Conservation (phyloP, 2,888 invertebrate species). For the Sipha maydis region DNA sequence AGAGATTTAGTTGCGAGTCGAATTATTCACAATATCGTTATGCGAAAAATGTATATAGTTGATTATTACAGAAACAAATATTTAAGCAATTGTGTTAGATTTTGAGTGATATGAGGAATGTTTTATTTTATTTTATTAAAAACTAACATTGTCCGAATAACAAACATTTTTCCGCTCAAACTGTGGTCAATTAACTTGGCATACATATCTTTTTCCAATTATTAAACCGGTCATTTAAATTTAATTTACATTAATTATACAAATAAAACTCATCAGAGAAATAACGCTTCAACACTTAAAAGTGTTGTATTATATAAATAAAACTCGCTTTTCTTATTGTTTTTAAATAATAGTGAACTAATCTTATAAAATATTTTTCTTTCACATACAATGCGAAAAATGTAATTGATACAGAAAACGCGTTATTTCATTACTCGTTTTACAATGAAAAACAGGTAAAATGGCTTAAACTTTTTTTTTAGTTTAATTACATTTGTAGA, state of each 20-base stretch:
- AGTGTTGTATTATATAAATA: not conserved
- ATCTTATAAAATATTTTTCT: not conserved
- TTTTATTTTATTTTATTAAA: not conserved
- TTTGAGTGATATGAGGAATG: too few relatives aligned
- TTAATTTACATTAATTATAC: constrained; percentile 1
- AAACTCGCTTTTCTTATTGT: not conserved
- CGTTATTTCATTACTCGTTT: not conserved
- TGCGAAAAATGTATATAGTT: not conserved
- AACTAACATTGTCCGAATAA: not conserved
- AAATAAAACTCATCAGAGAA: constrained; percentile 1
- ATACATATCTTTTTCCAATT: not conserved
- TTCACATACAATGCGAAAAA: not conserved
- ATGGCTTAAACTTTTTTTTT: not conserved
- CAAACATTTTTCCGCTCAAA: not conserved
- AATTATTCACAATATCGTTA: not conserved
- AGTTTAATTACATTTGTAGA: not conserved
- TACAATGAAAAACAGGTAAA: not conserved
- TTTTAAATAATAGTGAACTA: not conserved
- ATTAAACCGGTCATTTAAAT: not conserved
- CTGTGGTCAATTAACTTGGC: not conserved
- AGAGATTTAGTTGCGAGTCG: not conserved
- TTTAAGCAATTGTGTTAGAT: not conserved
- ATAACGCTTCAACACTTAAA: not conserved
- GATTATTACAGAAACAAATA: not conserved
- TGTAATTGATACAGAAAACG: not conserved